A percentile compares a stretch with the other conserved stretches of the same genome.
Conservation (phyloP, 2,113 vertebrate species). For the Chlorodrepanis virens region DNA sequence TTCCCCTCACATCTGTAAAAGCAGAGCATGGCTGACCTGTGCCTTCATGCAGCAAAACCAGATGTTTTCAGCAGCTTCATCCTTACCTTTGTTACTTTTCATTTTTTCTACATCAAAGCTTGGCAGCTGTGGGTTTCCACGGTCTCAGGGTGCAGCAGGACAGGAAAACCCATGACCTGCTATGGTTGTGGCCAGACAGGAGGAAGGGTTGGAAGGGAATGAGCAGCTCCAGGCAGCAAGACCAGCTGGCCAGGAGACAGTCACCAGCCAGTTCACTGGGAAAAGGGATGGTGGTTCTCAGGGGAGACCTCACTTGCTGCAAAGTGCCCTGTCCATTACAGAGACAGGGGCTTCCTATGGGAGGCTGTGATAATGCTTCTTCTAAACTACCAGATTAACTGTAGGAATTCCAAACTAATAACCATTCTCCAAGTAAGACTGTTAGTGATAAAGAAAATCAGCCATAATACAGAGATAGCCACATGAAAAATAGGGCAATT, state of each 20-base stretch:
- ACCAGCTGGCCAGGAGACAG: background rate
- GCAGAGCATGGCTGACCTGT: background rate
- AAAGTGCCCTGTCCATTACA: background rate
- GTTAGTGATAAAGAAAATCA: constrained; percentile 62
- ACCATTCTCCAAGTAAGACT: constrained; percentile 28
- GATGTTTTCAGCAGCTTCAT: background rate
- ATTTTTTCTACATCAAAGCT: background rate
- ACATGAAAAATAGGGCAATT: constrained; percentile 68
- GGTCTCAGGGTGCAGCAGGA: background rate
- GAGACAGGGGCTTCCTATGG: background rate
- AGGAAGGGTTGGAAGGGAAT: background rate
- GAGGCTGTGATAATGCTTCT: constrained; percentile 1
- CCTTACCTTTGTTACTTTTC: background rate
- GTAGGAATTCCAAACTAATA: constrained; percentile 54
- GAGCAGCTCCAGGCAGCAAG: background rate
- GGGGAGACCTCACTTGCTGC: background rate
- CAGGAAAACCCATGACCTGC: background rate
- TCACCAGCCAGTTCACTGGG: background rate
- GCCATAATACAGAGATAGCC: constrained; percentile 42
- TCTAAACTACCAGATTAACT: constrained; percentile 37
- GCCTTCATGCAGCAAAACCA: background rate
- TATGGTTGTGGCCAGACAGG: background rate
- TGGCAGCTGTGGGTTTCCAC: background rate
- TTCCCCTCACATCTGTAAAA: background rate
- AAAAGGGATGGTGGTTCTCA: background rate